Evolutionary conservation across 2,888 invertebrate species (phyloP), one percentile per base, ranked within the genome.

Genomic region (Cactoblastis cactorum): DNA sequence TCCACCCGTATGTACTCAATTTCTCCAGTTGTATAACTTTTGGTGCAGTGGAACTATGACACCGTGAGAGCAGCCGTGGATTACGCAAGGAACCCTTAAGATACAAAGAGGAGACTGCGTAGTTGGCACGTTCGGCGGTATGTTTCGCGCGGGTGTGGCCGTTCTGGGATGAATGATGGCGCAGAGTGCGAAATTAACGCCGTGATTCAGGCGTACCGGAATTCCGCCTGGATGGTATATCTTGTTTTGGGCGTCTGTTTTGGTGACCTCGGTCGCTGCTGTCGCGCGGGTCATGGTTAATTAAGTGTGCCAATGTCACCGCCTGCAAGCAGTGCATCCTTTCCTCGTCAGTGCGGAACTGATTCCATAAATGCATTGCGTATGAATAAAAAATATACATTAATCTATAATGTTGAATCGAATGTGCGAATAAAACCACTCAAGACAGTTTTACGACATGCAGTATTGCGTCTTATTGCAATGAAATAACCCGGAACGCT

Each of bases 231-330:
- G 72, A 66, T 69, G 73, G 69, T 74, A 73, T 70, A 72, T 73
- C 73, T 80, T 65, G 74, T 83, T 85, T 84, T 83, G 83, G 83
- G 79, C 84, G 78, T 83, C 80, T 78, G 80, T 71, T 28, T 71
- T 65, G 33, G 74, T 75, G 87, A 75, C 87, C 87, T 87, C 87
- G 85, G 71, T 75, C 76, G 77, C 65, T 74, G 32, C 39, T 32
- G 33, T 19, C 19, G 41, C 41, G n/a, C 76, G 81, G 88, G 87
- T 84, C 87, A 83, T 73, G 74, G 77, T 74, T 80, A 88, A 87
- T 74, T 80, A 88, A 87, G 77, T 86, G 83, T 88, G 88, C 88
- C 89, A 88, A 88, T 88, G 88, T 89, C 88, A 76, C 74, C 51
- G 50, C 62, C 67, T 68, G 67, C 69, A 61, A 43, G 63, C 59